A percentile compares a stretch with the other conserved stretches of the same genome.
phyloP scores from a whole-genome alignment of 2,797 vertebrate species.

The Notamacropus eugenii region DNA sequence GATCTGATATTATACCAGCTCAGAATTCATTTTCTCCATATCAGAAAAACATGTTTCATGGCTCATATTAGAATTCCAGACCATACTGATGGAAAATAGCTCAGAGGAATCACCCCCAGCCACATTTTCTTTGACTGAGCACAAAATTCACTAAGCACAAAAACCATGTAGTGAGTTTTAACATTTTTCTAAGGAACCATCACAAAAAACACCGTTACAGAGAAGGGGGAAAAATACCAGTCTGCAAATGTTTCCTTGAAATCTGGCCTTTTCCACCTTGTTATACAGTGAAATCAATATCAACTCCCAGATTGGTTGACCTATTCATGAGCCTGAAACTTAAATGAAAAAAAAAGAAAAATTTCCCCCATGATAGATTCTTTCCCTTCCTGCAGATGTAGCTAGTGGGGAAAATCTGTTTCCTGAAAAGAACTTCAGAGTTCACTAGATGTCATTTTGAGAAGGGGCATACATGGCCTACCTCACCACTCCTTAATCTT shows the following conservation, averaged over 20 bases:
- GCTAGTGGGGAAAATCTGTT: slow-evolving; percentile 79
- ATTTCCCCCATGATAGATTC: slow-evolving; percentile 78
- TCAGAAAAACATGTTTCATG: slow-evolving; percentile 68
- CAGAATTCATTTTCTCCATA: slow-evolving; percentile 70
- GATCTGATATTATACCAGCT: slow-evolving; percentile 73
- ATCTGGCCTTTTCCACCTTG: slow-evolving; percentile 80
- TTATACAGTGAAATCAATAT: slow-evolving; percentile 81
- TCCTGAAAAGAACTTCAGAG: slow-evolving; percentile 78
- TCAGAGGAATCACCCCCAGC: slow-evolving; percentile 72
- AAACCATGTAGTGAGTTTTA: slow-evolving; percentile 79
- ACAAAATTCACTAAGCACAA: slow-evolving; percentile 78
- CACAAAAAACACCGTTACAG: slow-evolving; percentile 74
- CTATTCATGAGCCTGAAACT: slow-evolving; percentile 79
- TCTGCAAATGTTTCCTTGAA: slow-evolving; percentile 82
- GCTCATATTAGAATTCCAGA: slow-evolving; percentile 72
- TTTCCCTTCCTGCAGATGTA: slow-evolving; percentile 76
- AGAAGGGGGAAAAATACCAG: slow-evolving; percentile 73
- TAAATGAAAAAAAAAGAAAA: slow-evolving; percentile 76
- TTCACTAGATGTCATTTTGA: slow-evolving; percentile 79
- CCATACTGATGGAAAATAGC: slow-evolving; percentile 70
- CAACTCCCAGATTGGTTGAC: slow-evolving; percentile 83
- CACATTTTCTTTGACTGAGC: slow-evolving; percentile 81
- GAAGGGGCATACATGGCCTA: slow-evolving; percentile 81
- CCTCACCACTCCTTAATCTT: slow-evolving; percentile 86
- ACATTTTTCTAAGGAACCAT: slow-evolving; percentile 75